Conservation (phyloP, 2,797 vertebrate genomes). For the Takifugu ocellatus region DNA sequence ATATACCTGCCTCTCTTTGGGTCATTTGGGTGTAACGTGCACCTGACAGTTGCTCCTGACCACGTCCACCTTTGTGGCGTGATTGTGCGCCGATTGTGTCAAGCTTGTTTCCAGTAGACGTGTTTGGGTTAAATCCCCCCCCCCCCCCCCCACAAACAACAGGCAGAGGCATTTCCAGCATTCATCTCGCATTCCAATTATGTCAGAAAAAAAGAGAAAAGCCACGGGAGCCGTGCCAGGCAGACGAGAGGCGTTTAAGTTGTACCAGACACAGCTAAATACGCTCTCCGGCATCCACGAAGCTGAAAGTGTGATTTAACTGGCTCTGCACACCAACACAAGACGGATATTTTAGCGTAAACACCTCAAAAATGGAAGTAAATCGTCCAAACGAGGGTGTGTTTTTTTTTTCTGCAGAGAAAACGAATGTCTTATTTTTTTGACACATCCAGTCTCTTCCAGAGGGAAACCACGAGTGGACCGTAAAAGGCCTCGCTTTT, state of each 20-base stretch:
- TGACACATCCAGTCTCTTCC: slow-evolving; percentile 64
- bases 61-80: no score
- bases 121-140: no score
- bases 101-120: no score
- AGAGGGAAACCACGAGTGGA: slow-evolving; percentile 68
- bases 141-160: slow-evolving; percentile 35
- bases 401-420: slow-evolving; percentile 13
- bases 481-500: slow-evolving; percentile 68
- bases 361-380: slow-evolving; percentile 67
- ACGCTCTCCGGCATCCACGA: slow-evolving; percentile 61
- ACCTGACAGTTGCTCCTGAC: no score
- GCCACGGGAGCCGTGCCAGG: slow-evolving; percentile 48
- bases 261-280: slow-evolving; percentile 65
- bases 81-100: no score
- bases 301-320: slow-evolving; percentile 66
- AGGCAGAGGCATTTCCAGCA: slow-evolving; percentile 42
- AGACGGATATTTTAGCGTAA: slow-evolving; percentile 54
- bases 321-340: slow-evolving; percentile 49
- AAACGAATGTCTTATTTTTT: slow-evolving; percentile 54
- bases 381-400: slow-evolving; percentile 22
- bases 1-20: no score
- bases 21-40: no score
- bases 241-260: slow-evolving; percentile 65
- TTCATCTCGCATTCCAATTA: slow-evolving; percentile 36
- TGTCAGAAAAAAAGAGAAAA: slow-evolving; percentile 32